Evolutionary conservation across 1,140 invertebrate genomes (phyloP), one percentile per base, ranked within the genome.

Genomic region (Reticulitermes speratus): DNA sequence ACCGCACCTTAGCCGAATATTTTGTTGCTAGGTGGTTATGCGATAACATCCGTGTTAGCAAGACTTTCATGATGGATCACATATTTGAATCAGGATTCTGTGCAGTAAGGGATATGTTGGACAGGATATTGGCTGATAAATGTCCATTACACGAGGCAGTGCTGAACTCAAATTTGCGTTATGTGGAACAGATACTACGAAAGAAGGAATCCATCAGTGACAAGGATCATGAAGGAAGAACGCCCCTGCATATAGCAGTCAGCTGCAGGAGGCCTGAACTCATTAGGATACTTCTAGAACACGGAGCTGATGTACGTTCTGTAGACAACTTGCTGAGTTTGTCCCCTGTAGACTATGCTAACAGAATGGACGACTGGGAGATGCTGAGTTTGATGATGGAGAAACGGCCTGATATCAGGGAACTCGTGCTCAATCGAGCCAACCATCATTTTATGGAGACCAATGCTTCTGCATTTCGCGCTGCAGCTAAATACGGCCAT

Each of bases 1-100:
- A 38, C 38, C 38, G 38, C 38, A 38, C 38, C 5, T 38, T 38
- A 38, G 38, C 38, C 38, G 38, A 38, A 38, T 38, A 38, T 5
- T 38, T 38, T 38, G 38, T 38, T 87, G 87, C 87, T 69, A 75
- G 55, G 30, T 87, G 59, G 75, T 86, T 87, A 30, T n/a, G 19
- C 8, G 11, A 25, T 25, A 38, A 87, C 32, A 44, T 59, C 6
- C 14, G 1, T 2, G 14, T 3, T 14, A 59, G 55, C 21, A 5
- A 45, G 14, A 2, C 3, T 0, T 84, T 84, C 5, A 38, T 52
- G 32, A 38, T 5, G n/a, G 23, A 84, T 44, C 44, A 44, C 44
- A 45, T 48, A 12, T 30, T 38, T 32, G 83, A 84, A 32, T 7
- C 6, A n/a, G 38, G 44, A 1, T 84, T 32, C 83, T 3, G 16